Evolutionary conservation across 2,113 vertebrate genomes (phyloP).

Genomic region (Dasyprocta punctata): DNA sequence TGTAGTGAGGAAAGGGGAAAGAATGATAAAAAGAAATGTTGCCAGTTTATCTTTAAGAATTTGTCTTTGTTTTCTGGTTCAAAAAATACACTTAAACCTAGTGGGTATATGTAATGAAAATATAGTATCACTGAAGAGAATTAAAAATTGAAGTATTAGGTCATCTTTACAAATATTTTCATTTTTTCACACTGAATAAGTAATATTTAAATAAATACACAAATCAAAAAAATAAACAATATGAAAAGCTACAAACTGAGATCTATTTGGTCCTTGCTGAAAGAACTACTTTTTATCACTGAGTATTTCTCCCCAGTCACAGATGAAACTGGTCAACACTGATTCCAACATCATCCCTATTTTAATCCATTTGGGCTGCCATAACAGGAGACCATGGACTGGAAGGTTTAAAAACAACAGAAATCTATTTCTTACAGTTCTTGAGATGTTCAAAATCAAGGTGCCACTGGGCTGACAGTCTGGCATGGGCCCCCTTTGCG

Average conservation of each 20-base stretch:
- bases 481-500: background rate
- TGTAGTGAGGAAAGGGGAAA: background rate
- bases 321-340: background rate
- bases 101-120: background rate
- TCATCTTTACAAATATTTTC: slow-evolving; percentile 37
- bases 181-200: background rate
- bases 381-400: too few relatives aligned
- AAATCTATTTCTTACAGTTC: background rate
- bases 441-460: background rate
- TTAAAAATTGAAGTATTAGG: slow-evolving; percentile 27
- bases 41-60: background rate
- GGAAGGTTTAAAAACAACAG: background rate
- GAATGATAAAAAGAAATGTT: background rate
- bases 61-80: background rate
- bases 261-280: background rate
- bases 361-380: background rate
- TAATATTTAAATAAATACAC: background rate
- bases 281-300: background rate
- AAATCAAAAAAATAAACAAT: slow-evolving; percentile 2
- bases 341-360: background rate
- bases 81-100: background rate
- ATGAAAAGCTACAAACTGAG: slow-evolving; percentile 2
- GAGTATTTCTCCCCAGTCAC: background rate
- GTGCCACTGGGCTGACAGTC: background rate
- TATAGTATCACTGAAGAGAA: slow-evolving; percentile 32